Base-by-base conservation (phyloP, 2,888 invertebrate species). In the Scaptomyza cyrtandrae region DNA sequence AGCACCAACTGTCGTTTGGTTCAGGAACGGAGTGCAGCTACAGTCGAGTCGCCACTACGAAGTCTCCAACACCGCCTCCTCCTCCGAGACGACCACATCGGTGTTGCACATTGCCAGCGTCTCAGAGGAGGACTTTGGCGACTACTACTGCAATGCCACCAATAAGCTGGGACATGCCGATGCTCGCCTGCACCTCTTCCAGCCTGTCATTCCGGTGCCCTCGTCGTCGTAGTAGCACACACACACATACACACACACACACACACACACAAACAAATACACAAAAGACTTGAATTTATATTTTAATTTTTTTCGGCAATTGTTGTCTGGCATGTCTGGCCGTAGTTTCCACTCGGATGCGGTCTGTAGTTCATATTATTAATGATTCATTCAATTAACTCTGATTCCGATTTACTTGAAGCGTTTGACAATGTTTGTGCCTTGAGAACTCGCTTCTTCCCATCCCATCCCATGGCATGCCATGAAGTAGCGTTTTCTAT, bases 131-230 rank as follows among this genome's bases (percentile, higher is more conserved):
- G 90, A 92, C 76, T 91, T 89, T 60, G 92, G 92, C 0, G 91
- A 92, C 63, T 92, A 91, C 55, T 91, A 84, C 35, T 92, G 92
- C 78, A 91, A 91, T 68, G 92, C 92, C 53, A 91, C 91, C 50
- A 92, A 92, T 56, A 92, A 91, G 78, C 69, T 92, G 71, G 92
- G 92, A 14, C 88, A 91, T 37, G 87, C 88, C 65, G 91, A 91
- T 65, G 90, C 91, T 39, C 89, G 90, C 53, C 80, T 92, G 60
- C 87, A 91, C 80, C 82, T 92, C 60, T 92, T 90, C 75, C 88
- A 90, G 84, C 76, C 88, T 57, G 84, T 90, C 59, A 90, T 91
- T 66, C 91, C 90, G 52, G 90, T 91, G 67, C 89, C 91, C 52
- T 75, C 79, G 29, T 59, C 73, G 13, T 71, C 74, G 43, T 84